Conservation (phyloP, 2,888 invertebrate species). For the Drosophila lacicola region DNA sequence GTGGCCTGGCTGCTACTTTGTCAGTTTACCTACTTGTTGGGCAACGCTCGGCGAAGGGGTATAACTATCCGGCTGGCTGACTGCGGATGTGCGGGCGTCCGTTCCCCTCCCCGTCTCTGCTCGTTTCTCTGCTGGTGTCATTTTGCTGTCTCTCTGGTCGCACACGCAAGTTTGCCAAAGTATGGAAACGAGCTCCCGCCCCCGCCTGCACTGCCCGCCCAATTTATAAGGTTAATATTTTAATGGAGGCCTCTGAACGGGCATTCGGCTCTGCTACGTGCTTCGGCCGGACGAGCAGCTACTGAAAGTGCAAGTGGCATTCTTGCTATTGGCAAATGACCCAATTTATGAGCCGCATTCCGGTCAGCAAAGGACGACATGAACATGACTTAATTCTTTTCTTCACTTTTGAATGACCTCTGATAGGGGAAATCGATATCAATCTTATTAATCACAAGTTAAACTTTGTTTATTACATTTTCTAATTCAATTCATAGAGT, state of each 20-base stretch:
- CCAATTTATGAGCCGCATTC: constrained; percentile 76
- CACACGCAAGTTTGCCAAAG: constrained; percentile 81
- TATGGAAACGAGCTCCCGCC: constrained; percentile 62
- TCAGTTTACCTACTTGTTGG: constrained; percentile 73
- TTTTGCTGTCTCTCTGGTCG: constrained; percentile 70
- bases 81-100: constrained; percentile 70
- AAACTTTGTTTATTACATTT: not conserved
- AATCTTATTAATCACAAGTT: not conserved
- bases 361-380: constrained; percentile 58
- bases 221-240: constrained; percentile 81
- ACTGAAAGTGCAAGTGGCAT: constrained; percentile 80
- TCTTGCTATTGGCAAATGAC: constrained; percentile 76
- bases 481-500: not conserved
- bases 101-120: constrained; percentile 28
- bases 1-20: constrained; percentile 78
- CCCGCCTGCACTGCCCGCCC: constrained; percentile 44
- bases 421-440: not conserved
- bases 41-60: constrained; percentile 1
- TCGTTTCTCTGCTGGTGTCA: constrained; percentile 60
- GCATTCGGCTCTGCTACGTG: constrained; percentile 46
- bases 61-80: constrained; percentile 38
- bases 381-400: constrained; percentile 49
- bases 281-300: constrained; percentile 54
- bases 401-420: constrained; percentile 61
- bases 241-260: constrained; percentile 48